A percentile compares a stretch with the other conserved stretches of the same genome.
Conservation (phyloP, 2,888 invertebrate species). For the Sisyra terminalis region DNA sequence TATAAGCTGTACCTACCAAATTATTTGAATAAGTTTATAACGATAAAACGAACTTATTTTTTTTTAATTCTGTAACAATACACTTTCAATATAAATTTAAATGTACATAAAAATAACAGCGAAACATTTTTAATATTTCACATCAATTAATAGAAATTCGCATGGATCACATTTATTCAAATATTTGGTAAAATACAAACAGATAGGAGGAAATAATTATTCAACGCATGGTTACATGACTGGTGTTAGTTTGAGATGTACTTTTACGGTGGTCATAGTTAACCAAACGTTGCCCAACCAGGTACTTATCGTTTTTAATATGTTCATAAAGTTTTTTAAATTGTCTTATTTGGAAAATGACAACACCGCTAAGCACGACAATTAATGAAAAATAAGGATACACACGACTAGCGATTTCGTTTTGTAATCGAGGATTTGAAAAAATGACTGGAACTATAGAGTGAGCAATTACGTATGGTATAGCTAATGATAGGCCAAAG, state of each 20-base stretch:
- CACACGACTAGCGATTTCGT: conserved; percentile 65
- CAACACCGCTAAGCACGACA: conserved; percentile 46
- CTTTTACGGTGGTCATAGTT: conserved; percentile 83
- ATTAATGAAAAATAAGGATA: conserved; percentile 78
- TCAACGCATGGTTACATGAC: not conserved
- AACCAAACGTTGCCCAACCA: conserved; percentile 89
- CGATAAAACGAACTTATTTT: no score
- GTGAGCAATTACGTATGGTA: conserved; percentile 86
- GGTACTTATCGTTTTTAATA: conserved; percentile 97
- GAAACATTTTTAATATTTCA: no score
- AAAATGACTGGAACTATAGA: conserved; percentile 53
- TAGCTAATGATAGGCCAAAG: conserved; percentile 75
- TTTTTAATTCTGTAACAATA: no score
- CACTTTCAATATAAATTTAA: no score
- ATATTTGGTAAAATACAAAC: no score
- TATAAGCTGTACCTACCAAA: no score
- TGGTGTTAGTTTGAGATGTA: conserved; percentile 26
- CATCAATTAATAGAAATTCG: no score
- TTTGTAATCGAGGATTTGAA: conserved; percentile 44
- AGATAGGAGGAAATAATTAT: no score
- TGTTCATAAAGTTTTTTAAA: conserved; percentile 91
- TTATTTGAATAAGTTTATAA: no score
- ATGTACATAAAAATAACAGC: no score
- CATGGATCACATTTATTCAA: no score
- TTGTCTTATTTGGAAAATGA: conserved; percentile 79